These are phyloP conservation scores for Ridgeia piscesae DNA, from an alignment of 1,140 invertebrate genomes.

Conservation along the genomic window DNA sequence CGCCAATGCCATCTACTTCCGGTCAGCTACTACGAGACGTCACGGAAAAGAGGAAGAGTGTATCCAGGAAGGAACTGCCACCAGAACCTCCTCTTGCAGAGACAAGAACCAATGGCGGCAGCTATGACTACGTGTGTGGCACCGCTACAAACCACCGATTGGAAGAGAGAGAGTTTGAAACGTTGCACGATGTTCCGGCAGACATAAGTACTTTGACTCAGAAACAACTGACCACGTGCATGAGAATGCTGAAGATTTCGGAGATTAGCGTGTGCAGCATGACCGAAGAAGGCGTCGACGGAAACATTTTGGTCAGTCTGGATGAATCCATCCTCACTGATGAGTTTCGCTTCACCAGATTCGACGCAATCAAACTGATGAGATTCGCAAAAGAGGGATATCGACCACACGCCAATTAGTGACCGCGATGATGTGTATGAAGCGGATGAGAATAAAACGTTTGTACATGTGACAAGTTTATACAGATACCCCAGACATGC, in stretches of 20 bases:
- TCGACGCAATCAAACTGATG: constrained; percentile 22
- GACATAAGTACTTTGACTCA: neutral
- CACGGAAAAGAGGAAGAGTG: neutral
- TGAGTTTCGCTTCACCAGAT: neutral
- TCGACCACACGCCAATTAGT: neutral
- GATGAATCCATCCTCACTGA: neutral
- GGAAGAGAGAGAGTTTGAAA: neutral
- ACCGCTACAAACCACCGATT: neutral
- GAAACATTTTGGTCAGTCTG: neutral
- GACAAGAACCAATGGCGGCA: neutral
- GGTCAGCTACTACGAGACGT: neutral
- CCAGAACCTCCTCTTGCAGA: neutral
- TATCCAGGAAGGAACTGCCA: neutral
- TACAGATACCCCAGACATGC: neutral
- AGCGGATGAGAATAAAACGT: neutral
- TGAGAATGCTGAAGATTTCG: neutral
- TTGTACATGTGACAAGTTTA: neutral
- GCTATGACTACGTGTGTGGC: neutral
- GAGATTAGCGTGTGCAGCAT: neutral
- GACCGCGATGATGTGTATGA: neutral
- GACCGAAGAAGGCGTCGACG: neutral
- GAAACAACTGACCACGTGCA: neutral
- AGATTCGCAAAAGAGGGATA: constrained; percentile 16
- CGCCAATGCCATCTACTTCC: neutral
- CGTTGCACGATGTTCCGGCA: neutral